Base-by-base conservation (phyloP, 1,140 invertebrate genomes). In the Microplitis mediator region DNA sequence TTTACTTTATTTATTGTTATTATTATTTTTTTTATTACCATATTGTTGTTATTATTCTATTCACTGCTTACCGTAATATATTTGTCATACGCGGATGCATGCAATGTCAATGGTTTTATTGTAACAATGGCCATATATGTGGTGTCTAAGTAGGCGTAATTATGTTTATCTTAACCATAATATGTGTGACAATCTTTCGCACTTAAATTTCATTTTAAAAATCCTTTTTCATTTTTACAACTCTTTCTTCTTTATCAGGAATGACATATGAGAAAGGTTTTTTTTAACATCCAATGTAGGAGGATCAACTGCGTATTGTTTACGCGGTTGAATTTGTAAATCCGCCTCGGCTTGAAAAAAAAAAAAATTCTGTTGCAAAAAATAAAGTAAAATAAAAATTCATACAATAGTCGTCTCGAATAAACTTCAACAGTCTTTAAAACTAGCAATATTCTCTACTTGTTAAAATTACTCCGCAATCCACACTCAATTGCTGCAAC, bases 261-360 rank as follows among this genome's bases (percentile, higher is more conserved):
- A 73, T 58, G 61, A 73, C 23, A 69, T 52, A 73, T 45, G 60
- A 39, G 9, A 69, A 45, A 5, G 11, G 34, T 69, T 16, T 73
- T 35, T 23, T 35, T 39, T 54, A 5, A 34, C 50, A 32, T 45
- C 23, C 16, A 45, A 62, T 69, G 75, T 77, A 69, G 77, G 69
- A 74, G 74, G 74, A 77, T 75, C 73, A 74, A 76, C 65, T 74
- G 72, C 35, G 77, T 70, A 78, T 78, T 78, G 77, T 78, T 72
- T 61, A 63, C 60, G 35, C 45, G 35, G 35, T n/a, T 51, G 35
- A 35, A 39, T 69, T 73, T 64, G 60, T 69, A 65, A 69, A 69
- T 65, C 60, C 34, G 35, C 13, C 36, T 36, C 23, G n/a, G 65
- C 62, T 52, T 13, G 13, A 31, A 51, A 35, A n/a, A 66, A 66